Evolutionary conservation across 2,113 vertebrate genomes (phyloP).

Genomic region (Scytalopus superciliaris): DNA sequence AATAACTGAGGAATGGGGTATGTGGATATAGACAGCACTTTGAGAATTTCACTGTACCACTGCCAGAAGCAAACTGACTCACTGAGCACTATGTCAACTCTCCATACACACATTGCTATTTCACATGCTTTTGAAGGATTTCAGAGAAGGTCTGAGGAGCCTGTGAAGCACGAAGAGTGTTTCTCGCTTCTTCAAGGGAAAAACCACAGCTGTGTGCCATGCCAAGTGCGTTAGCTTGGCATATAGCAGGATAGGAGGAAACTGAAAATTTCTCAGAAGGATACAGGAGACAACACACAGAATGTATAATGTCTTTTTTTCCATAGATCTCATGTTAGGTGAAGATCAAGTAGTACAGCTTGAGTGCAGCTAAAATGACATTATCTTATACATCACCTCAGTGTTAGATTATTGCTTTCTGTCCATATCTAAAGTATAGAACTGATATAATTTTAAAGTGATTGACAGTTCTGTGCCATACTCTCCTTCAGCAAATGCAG

Average conservation of each 20-base stretch:
- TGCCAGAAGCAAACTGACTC: not conserved
- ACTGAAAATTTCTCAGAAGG: not conserved
- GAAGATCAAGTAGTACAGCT: not conserved
- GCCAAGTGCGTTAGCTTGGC: not conserved
- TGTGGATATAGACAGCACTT: not conserved
- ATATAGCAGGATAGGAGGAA: not conserved
- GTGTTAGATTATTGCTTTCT: not conserved
- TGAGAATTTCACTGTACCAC: fast-evolving
- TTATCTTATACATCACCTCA: not conserved
- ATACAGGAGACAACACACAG: not conserved
- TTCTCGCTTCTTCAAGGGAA: not conserved
- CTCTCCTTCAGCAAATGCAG: not conserved
- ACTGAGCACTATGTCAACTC: not conserved
- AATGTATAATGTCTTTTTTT: not conserved
- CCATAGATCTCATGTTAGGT: not conserved
- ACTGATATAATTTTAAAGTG: not conserved
- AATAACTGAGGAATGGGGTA: not conserved
- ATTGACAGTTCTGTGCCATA: not conserved
- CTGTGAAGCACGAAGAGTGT: not conserved
- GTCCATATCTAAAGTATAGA: not conserved
- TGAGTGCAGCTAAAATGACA: not conserved
- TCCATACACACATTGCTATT: not conserved
- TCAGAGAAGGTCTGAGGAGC: not conserved
- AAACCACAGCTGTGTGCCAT: not conserved
- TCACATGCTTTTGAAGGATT: not conserved